phyloP scores from a whole-genome alignment of 2,797 vertebrate genomes.

The Labeo calbasu region DNA sequence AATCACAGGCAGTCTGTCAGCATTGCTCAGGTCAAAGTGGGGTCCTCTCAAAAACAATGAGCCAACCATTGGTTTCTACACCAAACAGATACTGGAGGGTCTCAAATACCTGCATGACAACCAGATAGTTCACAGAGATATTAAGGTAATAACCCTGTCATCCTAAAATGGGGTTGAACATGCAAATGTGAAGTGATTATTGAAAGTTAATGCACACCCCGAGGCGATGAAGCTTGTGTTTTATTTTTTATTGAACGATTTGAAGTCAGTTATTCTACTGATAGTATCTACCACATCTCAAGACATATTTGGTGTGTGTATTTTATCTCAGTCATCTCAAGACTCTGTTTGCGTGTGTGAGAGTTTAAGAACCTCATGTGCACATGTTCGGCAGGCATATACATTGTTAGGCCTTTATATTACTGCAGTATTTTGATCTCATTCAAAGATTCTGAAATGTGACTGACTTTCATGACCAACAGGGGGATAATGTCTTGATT shows the following conservation, averaged over 20 bases:
- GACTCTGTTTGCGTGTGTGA: no score
- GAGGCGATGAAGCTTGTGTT: no score
- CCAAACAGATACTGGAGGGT: constrained; percentile 96
- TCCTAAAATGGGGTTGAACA: background rate
- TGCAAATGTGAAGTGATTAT: no score
- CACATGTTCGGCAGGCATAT: background rate
- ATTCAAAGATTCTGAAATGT: background rate
- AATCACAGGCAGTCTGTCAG: constrained; percentile 91
- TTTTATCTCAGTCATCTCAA: no score
- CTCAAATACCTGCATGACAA: constrained; percentile 98
- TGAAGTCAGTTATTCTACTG: no score
- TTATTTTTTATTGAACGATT: no score
- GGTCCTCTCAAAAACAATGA: constrained; percentile 97
- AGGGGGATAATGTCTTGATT: constrained; percentile 98
- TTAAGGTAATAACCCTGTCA: constrained; percentile 83
- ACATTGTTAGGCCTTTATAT: background rate
- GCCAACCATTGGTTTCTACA: constrained; percentile 97
- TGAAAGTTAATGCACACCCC: no score
- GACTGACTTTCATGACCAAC: constrained; percentile 33
- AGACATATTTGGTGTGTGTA: no score
- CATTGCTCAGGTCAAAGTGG: constrained; percentile 97
- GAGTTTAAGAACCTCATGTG: background rate
- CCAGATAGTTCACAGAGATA: constrained; percentile 97
- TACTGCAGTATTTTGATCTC: background rate
- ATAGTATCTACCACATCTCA: no score